Base-by-base conservation (phyloP, 2,888 invertebrate genomes). In the Mamestra brassicae region DNA sequence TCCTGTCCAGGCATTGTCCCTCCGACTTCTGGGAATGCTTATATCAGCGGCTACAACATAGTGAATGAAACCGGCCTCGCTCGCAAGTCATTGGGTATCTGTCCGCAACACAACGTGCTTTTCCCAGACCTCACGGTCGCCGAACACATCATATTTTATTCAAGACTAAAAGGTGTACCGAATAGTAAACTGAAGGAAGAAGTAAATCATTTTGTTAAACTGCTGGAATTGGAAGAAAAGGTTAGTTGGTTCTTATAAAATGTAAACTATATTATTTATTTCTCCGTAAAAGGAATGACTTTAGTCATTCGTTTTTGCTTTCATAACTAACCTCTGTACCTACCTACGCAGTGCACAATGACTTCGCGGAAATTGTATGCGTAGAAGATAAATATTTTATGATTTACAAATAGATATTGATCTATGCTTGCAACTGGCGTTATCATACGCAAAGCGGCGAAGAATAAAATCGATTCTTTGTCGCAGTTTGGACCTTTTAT, bases 101-200 rank as follows among this genome's bases (percentile, higher is more conserved):
- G 98, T 94, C 99, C 99, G 0, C 99, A 99, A 90, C 98, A 98
- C 92, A 98, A 99, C 94, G 97, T 98, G 3, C 96, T 99, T 34
- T 98, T 99, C 92, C 98, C 98, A 60, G 98, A 98, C 81, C 95
- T 99, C 68, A 98, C 98, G 0, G 98, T 98, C 7, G 97, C 97
- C 15, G 98, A 99, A 92, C 99, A 99, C 92, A 97, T 99, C 58
- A 97, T 97, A 84, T 99, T 99, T 95, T 99, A 98, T 91, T 97
- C 98, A 77, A 97, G 97, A 88, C 94, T 98, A 88, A 98, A 98
- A 94, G 98, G 98, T 6, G 94, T 98, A 1, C 91, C 93, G 1
- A 92, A 93, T 0, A 91, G 90, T 4, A 97, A 97, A 69, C 94
- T 98, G 6, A 88, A 96, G 0, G 90, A 91, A 0, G 98, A 98